Evolutionary conservation across 2,113 vertebrate genomes (phyloP).

Genomic region (Elachura formosa): DNA sequence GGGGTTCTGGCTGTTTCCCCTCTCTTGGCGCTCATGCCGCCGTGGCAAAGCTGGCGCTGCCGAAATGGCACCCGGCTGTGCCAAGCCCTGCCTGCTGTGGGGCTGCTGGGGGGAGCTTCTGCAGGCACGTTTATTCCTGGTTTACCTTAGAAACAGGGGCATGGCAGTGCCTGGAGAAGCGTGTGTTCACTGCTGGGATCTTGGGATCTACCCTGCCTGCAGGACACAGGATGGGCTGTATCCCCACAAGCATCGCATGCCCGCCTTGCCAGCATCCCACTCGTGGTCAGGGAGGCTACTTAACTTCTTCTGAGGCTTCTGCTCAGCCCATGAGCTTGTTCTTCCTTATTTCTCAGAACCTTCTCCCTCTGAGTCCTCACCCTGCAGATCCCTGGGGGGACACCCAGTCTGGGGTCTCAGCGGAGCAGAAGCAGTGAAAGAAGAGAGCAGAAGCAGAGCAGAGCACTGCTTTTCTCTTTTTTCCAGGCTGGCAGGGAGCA

Average conservation of each 20-base stretch:
- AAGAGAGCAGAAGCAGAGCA: too few species aligned
- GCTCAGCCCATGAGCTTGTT: accelerated
- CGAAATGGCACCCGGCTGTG: background rate
- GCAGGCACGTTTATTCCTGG: accelerated
- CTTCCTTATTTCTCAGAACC: background rate
- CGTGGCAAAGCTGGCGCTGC: background rate
- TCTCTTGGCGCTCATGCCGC: accelerated
- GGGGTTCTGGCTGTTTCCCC: background rate
- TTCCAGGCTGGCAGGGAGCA: background rate
- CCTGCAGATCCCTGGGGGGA: background rate
- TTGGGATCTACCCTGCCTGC: accelerated
- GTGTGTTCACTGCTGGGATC: background rate
- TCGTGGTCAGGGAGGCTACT: background rate
- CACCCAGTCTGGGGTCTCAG: background rate
- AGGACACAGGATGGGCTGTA: accelerated
- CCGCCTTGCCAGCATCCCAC: background rate
- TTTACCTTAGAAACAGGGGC: background rate
- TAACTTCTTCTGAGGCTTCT: background rate
- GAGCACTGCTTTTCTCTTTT: too few species aligned
- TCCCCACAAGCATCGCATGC: accelerated
- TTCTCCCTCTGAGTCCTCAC: background rate
- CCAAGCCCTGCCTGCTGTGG: accelerated
- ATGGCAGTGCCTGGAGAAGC: accelerated
- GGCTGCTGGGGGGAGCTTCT: background rate
- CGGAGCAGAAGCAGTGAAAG: accelerated